Evolutionary conservation across 2,113 vertebrate species (phyloP), one percentile per base, ranked within the genome.

Genomic region (Cephalophus harveyi): DNA sequence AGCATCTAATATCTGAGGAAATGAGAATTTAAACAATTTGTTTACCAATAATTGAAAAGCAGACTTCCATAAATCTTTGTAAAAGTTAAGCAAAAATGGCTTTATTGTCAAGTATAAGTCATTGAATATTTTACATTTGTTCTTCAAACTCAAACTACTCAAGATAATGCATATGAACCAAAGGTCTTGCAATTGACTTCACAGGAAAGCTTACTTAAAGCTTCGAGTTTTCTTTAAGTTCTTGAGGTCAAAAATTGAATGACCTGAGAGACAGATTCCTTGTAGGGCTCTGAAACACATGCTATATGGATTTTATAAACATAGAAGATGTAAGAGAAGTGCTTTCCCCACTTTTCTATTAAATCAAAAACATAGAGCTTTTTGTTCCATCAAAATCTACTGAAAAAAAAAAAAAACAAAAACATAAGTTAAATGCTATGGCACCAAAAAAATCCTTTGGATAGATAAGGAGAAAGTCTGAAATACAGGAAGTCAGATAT

Each of bases 331-430:
- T 55, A 81, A 90, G 57, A 82, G 48, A 76, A 95, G 27, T 7
- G 50, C 15, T 71, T 88, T 85, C 16, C 48, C 36, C 1, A 36
- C 13, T 90, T 88, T 55, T 52, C 8, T 59, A 60, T 71, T 62
- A 96, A n/a, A 97, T 94, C 21, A 67, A 94, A 98, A 81, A 16
- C 7, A 28, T 5, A 94, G 25, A 71, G 54, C 5, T 71, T 92
- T 95, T 85, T 92, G 25, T 92, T 89, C 48, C 52, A 81, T 92
- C 36, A 71, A 95, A 93, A 95, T 95, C 14, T 96, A 40, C 64
- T 96, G 25, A 27, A 96, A 94, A 92, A 91, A 55, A 19, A 27
- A 25, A 57, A 25, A 0, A 15, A 50, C 2, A 57, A 48, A n/a
- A n/a, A 54, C 14, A 25, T 74, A 89, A 83, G n/a, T 46, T 96